Evolutionary conservation across 1,140 invertebrate species (phyloP), one percentile per base, ranked within the genome.

Genomic region (Drosophila chauvacae): DNA sequence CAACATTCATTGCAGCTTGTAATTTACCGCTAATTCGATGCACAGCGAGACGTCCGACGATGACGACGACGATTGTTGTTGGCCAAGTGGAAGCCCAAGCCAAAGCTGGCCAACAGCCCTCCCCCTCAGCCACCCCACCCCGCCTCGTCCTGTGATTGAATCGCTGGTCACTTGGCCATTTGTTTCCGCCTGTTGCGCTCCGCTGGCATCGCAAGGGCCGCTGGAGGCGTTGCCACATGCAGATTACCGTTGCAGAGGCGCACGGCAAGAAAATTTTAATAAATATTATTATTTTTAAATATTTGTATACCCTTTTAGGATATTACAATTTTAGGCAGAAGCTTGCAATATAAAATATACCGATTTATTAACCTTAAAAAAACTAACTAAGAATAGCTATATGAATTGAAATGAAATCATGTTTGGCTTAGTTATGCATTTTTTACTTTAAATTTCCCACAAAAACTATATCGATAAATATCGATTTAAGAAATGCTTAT

Each of bases 1-100:
- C 66, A 65, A 70, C 66, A 57, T 64, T 18, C 61, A 74, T 55
- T 72, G 75, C 69, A 75, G 60, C 57, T 80, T 88, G 80, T 88
- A 87, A 87, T 87, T 88, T 88, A 84, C 85, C 80, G 83, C 85
- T 87, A 88, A 87, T 87, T 87, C 82, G 80, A 84, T 73, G 84
- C 81, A 56, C 53, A 72, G 61, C 68, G 71, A 81, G 77, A 64
- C 66, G 60, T 62, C 75, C 51, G 28, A 58, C 81, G 68, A 72
- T 57, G 79, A 58, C 2, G 45, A 28, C 26, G 63, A 80, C 69
- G 33, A 51, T 35, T 35, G 33, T 35, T 77, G 53, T 35, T 45
- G 48, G 42, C 30, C 64, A 41, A 28, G 35, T 37, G 11, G 35
- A 37, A 5, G 13, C 47, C 23, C 16, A 48, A 55, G 51, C 47